Base-by-base conservation (phyloP, 2,888 invertebrate species). In the Macropis europaea region DNA sequence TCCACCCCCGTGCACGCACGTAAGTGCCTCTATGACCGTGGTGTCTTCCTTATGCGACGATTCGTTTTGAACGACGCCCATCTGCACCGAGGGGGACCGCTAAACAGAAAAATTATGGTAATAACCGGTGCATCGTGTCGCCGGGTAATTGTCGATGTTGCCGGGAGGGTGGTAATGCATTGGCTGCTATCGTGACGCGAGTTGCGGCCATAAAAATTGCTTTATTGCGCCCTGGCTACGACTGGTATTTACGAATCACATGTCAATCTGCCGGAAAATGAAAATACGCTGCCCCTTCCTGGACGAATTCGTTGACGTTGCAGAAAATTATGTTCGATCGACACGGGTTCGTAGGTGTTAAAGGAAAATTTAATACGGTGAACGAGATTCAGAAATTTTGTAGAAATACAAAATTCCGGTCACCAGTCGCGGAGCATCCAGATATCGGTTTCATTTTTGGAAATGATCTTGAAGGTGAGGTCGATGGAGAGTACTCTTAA, bases 1-100 rank as follows among this genome's bases (percentile, higher is more conserved):
- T 59, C 66, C 70, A 50, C 36, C 69, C 72, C 48, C 63, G 28
- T 67, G 45, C 36, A 36, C 30, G 62, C 47, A 34, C 48, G 47
- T 78, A 80, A 80, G 81, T 78, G 80, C 78, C 78, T 59, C 73
- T 73, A 64, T 62, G 76, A 60, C 47, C 52, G 30, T 11, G 52
- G 63, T 72, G 53, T 80, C 73, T 78, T 80, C 71, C 69, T 80
- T 60, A 57, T 66, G 57, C 43, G 40, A 3, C 60, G 52, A 59
- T 63, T 64, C 74, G 59, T 69, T 74, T 77, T 15, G 38, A 26
- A 22, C 28, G 34, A 40, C 52, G 48, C 61, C 54, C 67, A 30
- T 34, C 30, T 52, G n/a, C 1, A 0, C 15, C n/a, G 15, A 36
- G 17, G 64, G 47, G 63, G 59, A 42, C 19, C 30, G 66, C 42